These are phyloP conservation scores for Erythrolamprus reginae DNA, from an alignment of 2,113 vertebrate genomes.

Conservation along the genomic window DNA sequence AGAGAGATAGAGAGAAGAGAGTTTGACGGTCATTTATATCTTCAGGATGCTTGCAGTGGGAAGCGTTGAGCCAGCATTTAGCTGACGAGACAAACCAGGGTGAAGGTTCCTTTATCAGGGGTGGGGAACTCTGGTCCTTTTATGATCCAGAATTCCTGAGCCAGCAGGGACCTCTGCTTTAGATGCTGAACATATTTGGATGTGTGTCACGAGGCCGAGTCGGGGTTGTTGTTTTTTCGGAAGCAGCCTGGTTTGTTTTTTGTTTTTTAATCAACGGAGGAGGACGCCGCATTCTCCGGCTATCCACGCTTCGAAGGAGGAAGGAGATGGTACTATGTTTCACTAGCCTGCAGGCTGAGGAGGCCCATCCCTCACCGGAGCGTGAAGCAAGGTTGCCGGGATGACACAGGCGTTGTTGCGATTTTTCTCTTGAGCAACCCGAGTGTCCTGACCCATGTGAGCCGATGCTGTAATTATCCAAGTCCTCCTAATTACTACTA, in stretches of 20 bases:
- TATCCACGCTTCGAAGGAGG: not conserved
- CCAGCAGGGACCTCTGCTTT: not conserved
- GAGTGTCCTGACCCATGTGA: slow-evolving; percentile 37
- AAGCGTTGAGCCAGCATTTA: not conserved
- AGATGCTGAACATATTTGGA: not conserved
- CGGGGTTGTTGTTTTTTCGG: not conserved
- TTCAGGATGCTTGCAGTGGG: not conserved
- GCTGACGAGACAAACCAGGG: not conserved
- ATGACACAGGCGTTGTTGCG: slow-evolving; percentile 19
- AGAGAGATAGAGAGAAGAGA: too few species aligned
- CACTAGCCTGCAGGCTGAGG: not conserved
- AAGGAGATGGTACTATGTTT: slow-evolving; percentile 1
- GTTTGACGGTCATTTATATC: not conserved
- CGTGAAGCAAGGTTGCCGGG: slow-evolving; percentile 37
- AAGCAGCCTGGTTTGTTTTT: too few species aligned
- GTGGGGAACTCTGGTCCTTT: not conserved
- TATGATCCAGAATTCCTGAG: not conserved
- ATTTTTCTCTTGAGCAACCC: slow-evolving; percentile 18
- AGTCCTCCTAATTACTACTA: slow-evolving; percentile 26
- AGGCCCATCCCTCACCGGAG: not conserved
- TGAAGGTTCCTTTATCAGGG: not conserved
- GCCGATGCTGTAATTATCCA: slow-evolving; percentile 50
- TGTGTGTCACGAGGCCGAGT: not conserved
- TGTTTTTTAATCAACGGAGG: not conserved
- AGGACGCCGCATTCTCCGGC: slow-evolving; percentile 3